These are phyloP conservation scores for Zingel zingel DNA, from an alignment of 2,113 vertebrate species.

Conservation along the genomic window DNA sequence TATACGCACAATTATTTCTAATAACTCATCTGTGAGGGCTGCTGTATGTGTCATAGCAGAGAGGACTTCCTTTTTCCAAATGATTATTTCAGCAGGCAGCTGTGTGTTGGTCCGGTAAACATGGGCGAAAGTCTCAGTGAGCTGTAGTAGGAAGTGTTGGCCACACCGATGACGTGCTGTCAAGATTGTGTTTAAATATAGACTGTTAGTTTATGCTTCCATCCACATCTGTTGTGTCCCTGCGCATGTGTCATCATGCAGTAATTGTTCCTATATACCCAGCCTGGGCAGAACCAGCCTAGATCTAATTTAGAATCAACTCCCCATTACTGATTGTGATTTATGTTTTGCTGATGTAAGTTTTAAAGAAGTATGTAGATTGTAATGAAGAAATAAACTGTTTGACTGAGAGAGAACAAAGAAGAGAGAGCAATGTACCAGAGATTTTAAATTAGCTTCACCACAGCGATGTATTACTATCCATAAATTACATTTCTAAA, in stretches of 20 bases:
- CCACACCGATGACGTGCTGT: slow-evolving; percentile 33
- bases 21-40: background rate
- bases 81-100: slow-evolving; percentile 19
- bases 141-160: slow-evolving; percentile 51
- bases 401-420: background rate
- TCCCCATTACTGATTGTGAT: background rate
- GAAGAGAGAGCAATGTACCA: background rate
- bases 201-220: slow-evolving; percentile 59
- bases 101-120: slow-evolving; percentile 19
- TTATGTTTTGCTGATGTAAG: background rate
- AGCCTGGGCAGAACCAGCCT: background rate
- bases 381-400: slow-evolving; percentile 5
- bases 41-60: slow-evolving; percentile 1
- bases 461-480: background rate
- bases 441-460: background rate
- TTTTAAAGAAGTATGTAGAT: background rate
- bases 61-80: background rate
- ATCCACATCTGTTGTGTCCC: slow-evolving; percentile 43
- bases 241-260: slow-evolving; percentile 14
- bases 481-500: background rate
- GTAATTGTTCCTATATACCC: slow-evolving; percentile 28
- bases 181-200: slow-evolving; percentile 63
- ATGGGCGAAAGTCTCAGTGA: slow-evolving; percentile 15
- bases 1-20: background rate
- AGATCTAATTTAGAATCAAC: background rate